Base-by-base conservation (phyloP, 2,113 vertebrate genomes). In the Artemisiospiza belli region DNA sequence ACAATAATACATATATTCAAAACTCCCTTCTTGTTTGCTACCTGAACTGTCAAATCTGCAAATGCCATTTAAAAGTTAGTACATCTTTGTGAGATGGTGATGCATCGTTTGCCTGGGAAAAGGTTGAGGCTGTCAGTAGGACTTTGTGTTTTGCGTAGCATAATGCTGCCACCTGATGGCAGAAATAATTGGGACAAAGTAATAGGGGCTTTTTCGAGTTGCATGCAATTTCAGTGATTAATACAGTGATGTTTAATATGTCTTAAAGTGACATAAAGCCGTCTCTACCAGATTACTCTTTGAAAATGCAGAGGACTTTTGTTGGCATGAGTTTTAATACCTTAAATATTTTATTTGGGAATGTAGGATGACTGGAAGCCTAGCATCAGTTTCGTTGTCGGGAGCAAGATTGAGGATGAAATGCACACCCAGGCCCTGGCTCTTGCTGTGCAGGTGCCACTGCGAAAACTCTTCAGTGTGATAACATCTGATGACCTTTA, bases 361-460 rank as follows among this genome's bases (percentile, higher is more conserved):
- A 59, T 57, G 3, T 39, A 99, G 99, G 98, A 97, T 15, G 94
- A 97, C 7, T 99, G 99, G 99, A 97, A 95, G 61, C 98, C 98
- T 27, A 98, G 97, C 94, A 86, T 99, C 2, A 93, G 98, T 68
- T 94, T 99, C 0, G 79, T 99, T 77, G 97, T 98, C 43, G 99
- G 97, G 47, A 89, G 79, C 41, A 95, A 84, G 72, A 58, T 28
- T 12, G 98, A 98, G 20, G 98, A 99, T 30, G 98, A 98, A 25
- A 83, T 98, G 15, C 97, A 98, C 87, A 95, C 95, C 8, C 84
- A 35, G 18, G 98, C 98, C 10, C 91, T 99, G 55, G 51, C 92
- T 24, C 68, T 97, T 31, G 99, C 98, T 4, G 97, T 98, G 10
- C 97, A 95, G 68, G 70, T 90, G 61, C 98, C 98, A 9, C 97